Base-by-base conservation (phyloP, 2,888 invertebrate species). In the Xylocampa areola region DNA sequence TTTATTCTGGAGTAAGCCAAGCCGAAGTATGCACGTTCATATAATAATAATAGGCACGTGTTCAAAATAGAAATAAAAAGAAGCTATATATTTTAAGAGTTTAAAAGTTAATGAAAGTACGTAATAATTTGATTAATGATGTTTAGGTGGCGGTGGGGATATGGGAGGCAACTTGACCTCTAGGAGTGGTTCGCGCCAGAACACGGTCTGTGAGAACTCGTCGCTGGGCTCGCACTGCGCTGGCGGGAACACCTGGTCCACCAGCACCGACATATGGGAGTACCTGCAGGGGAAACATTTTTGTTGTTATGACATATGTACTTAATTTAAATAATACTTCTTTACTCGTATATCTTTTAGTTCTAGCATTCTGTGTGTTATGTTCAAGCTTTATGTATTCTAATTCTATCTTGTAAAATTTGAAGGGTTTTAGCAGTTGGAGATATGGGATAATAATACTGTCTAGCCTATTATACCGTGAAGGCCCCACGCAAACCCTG, bases 191-290 rank as follows among this genome's bases (percentile, higher is more conserved):
- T 98, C 97, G 69, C 98, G 96, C 99, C 99, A 99, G 91, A 96
- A 99, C 80, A 97, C 96, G 76, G 98, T 98, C 81, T 97, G 96
- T 59, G 97, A 98, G 94, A 96, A 99, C 81, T 95, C 95, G 77
- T 94, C 95, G 80, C 94, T 94, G 13, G 94, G 91, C 81, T 95
- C 95, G 81, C 95, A 95, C 67, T 90, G 90, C 78, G 96, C 95
- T 40, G 97, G 96, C 74, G 99, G 99, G 92, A 99, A 99, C 88
- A 99, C 96, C 90, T 98, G 98, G 94, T 99, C 99, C 69, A 98
- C 99, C 71, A 99, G 96, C 89, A 97, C 97, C 68, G 97, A 97
- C 97, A 99, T 97, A 89, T 97, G 97, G 59, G 97, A 96, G 93
- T 99, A 99, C 85, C 99, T 99, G 96, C 7, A 7, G 19, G 25